Base-by-base conservation (phyloP, 2,797 vertebrate species). In the Anableps anableps region DNA sequence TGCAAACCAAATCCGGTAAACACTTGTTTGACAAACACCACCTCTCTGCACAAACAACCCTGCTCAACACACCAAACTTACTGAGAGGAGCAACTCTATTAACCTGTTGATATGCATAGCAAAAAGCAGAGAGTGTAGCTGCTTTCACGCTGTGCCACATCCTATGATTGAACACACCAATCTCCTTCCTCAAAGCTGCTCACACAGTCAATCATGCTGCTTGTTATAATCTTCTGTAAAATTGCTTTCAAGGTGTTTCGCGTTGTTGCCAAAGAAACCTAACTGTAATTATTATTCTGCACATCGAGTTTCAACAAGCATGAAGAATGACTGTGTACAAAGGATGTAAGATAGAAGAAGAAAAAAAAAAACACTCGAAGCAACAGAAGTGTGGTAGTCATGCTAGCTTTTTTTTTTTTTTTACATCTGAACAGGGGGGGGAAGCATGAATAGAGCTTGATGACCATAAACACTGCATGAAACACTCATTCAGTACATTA, bases 211-310 rank as follows among this genome's bases (percentile, higher is more conserved):
- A 74, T 88, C 85, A 79, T 72, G 82, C 75, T 58, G 34, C 81
- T 83, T 72, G 75, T 85, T 76, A 83, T 88, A 85, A 89, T 90
- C 89, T 81, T 80, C 85, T 82, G 82, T 87, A 85, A 90, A 88
- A 92, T 82, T 85, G 86, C 79, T 83, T 88, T 87, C 0, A 41
- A 88, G 86, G 95, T 64, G 43, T 82, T 82, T 81, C 74, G 31
- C 83, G 88, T 76, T 72, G 83, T 82, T 78, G 80, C 82, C 76
- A 77, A 76, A 86, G 77, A 85, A 88, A 82, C 75, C 75, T 47
- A n/a, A 36, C 29, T 75, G 68, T 78, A 77, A 79, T 85, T 86
- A 80, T 87, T 80, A 81, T 83, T 87, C 77, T 19, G 74, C 72
- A 43, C 45, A 0, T 26, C 26, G 68, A 71, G 58, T 34, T 70